Evolutionary conservation across 2,888 invertebrate species (phyloP).

Genomic region (Pteria penguin): DNA sequence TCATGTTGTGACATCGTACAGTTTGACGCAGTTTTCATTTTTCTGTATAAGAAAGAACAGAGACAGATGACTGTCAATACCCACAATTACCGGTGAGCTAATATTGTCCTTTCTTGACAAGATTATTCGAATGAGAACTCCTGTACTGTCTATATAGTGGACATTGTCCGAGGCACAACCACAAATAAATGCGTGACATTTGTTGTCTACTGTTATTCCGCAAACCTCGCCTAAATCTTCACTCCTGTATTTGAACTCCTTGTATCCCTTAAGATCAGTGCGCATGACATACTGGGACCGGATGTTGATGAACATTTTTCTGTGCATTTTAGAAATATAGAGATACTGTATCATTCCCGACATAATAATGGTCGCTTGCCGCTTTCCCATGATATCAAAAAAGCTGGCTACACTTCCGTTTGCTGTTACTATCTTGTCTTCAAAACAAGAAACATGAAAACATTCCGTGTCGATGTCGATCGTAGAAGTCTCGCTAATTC

Average conservation of each 20-base stretch:
- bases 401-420: conserved; percentile 26
- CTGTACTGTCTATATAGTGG: conserved; percentile 10
- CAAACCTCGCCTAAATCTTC: conserved; percentile 13
- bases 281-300: conserved; percentile 21
- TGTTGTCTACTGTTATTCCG: conserved; percentile 10
- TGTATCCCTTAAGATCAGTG: conserved; percentile 13
- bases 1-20: not conserved
- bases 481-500: not conserved
- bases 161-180: conserved; percentile 24
- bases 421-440: conserved; percentile 22
- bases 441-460: conserved; percentile 22
- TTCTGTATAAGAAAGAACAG: not conserved
- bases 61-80: conserved; percentile 1
- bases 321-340: conserved; percentile 17
- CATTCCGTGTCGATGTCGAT: conserved; percentile 22
- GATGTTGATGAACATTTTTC: conserved; percentile 21
- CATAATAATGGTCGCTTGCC: conserved; percentile 21
- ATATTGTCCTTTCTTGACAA: conserved; percentile 6
- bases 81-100: conserved; percentile 3
- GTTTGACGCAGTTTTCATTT: not conserved
- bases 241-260: conserved; percentile 15
- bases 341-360: conserved; percentile 24
- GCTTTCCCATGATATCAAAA: conserved; percentile 11
- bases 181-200: conserved; percentile 6
- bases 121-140: conserved; percentile 5